phyloP scores from a whole-genome alignment of 2,113 vertebrate species.

The Forbesichthys agassizii region DNA sequence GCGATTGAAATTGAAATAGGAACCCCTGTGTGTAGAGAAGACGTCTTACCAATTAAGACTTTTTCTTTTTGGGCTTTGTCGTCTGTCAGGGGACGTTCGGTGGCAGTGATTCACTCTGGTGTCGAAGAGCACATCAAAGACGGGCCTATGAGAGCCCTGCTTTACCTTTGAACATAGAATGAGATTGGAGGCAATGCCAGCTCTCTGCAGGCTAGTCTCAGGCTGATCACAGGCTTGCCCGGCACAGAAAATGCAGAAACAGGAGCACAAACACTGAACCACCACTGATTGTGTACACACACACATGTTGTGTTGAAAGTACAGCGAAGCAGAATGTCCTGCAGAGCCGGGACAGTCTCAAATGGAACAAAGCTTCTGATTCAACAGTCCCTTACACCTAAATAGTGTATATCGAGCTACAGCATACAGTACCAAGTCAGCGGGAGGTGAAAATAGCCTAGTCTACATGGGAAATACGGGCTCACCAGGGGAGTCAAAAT shows the following conservation, averaged over 20 bases:
- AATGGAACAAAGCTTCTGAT: constrained; percentile 65
- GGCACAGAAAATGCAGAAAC: constrained; percentile 70
- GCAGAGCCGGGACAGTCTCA: constrained; percentile 51
- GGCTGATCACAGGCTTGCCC: constrained; percentile 76
- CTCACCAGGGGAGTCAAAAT: constrained; percentile 33
- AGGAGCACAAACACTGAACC: constrained; percentile 71
- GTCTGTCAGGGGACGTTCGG: constrained; percentile 79
- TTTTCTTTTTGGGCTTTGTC: constrained; percentile 71
- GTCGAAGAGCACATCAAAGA: constrained; percentile 88
- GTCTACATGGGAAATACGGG: constrained; percentile 33
- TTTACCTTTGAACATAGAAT: constrained; percentile 87
- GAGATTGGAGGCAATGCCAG: constrained; percentile 82
- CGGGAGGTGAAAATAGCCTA: constrained; percentile 32
- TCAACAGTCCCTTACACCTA: constrained; percentile 57
- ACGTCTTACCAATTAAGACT: constrained; percentile 86
- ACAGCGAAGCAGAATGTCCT: constrained; percentile 54
- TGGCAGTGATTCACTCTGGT: constrained; percentile 83
- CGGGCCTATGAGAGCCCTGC: constrained; percentile 75
- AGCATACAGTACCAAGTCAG: neutral
- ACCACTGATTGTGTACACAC: constrained; percentile 64
- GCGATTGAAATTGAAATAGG: constrained; percentile 64
- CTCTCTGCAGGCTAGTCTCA: constrained; percentile 81
- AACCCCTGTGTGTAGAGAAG: constrained; percentile 61
- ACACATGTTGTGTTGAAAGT: constrained; percentile 32
- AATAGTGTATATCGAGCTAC: constrained; percentile 57